These are phyloP conservation scores for Teinopalpus imperialis DNA, from an alignment of 2,888 invertebrate genomes.

Conservation along the genomic window DNA sequence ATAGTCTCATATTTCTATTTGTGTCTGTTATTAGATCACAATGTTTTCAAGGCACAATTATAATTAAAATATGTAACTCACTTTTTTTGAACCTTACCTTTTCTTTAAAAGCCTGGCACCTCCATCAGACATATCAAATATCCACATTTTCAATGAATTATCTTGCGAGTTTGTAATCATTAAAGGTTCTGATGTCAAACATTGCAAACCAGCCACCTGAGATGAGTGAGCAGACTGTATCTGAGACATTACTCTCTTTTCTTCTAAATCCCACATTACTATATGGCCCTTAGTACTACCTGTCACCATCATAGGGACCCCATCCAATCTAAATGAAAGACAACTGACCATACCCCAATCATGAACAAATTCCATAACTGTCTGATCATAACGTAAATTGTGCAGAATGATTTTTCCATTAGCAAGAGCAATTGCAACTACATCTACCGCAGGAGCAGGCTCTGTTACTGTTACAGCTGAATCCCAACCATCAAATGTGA, in stretches of 20 bases:
- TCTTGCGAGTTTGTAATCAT: constrained; percentile 96
- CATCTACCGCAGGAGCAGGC: constrained; percentile 96
- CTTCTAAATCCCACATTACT: constrained; percentile 96
- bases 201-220: constrained; percentile 90
- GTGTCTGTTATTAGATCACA: no score
- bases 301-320: constrained; percentile 91
- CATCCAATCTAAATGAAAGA: constrained; percentile 94
- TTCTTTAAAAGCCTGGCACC: constrained; percentile 90
- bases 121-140: constrained; percentile 96
- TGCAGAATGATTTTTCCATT: constrained; percentile 92
- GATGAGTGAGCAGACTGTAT: constrained; percentile 89
- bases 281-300: constrained; percentile 92
- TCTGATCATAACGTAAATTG: constrained; percentile 92
- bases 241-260: constrained; percentile 89
- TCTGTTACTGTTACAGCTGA: constrained; percentile 87
- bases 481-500: constrained; percentile 89
- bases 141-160: constrained; percentile 95
- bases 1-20: no score
- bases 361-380: constrained; percentile 92
- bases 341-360: constrained; percentile 95
- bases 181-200: constrained; percentile 93
- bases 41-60: no score
- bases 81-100: constrained; percentile 63
- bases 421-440: constrained; percentile 92
- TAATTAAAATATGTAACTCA: no score